Percentiles rank a stretch among this genome's conserved stretches.
Evolutionary conservation across 2,113 vertebrate genomes (phyloP).

Genomic region (Fregata magnificens): DNA sequence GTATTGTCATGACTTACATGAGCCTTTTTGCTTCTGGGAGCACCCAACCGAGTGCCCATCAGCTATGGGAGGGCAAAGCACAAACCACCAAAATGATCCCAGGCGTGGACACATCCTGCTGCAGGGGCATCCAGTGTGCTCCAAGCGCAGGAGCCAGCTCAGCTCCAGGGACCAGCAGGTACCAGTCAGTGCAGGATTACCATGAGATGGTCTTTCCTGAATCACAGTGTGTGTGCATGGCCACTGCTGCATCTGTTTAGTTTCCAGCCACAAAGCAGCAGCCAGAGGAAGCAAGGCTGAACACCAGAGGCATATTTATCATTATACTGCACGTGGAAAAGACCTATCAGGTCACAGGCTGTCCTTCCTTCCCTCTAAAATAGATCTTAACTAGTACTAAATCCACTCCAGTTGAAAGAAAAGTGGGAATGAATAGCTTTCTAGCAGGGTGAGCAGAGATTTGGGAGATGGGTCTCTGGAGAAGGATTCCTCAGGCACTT

Average conservation of each 20-base stretch:
- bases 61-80: neutral
- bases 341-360: neutral
- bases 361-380: neutral
- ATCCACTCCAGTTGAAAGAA: neutral
- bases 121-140: neutral
- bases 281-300: neutral
- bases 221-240: neutral
- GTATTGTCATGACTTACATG: neutral
- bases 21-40: neutral
- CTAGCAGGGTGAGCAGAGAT: neutral
- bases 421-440: neutral
- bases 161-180: neutral
- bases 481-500: neutral
- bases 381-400: neutral
- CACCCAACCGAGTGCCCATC: rapidly evolving
- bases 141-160: neutral
- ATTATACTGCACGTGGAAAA: neutral
- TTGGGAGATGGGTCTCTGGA: neutral
- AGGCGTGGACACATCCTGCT: neutral
- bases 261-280: neutral
- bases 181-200: neutral
- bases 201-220: neutral
- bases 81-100: neutral
- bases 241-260: neutral
- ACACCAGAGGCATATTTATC: neutral